These are phyloP conservation scores for Ladona fulva DNA, from an alignment of 1,140 invertebrate genomes.

Conservation along the genomic window DNA sequence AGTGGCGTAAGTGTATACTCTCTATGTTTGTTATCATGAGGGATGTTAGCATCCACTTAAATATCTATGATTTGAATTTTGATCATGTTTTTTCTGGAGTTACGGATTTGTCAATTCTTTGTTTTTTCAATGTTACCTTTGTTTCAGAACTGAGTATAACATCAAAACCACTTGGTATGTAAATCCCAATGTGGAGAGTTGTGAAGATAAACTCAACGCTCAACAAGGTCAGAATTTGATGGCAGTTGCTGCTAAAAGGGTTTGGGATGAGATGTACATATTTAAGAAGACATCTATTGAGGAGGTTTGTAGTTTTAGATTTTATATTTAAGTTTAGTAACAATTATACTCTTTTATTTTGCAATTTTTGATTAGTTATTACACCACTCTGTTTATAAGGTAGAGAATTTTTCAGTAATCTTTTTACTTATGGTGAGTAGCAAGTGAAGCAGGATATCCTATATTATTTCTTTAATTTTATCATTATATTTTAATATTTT, in stretches of 20 bases:
- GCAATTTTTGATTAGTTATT: no score
- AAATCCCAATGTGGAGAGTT: conserved; percentile 62
- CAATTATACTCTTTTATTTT: not conserved
- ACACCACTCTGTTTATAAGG: not conserved
- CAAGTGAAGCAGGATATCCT: no score
- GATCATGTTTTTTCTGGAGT: conserved; percentile 8
- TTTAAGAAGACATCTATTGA: conserved; percentile 93
- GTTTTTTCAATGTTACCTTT: conserved; percentile 3
- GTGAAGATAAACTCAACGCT: conserved; percentile 64
- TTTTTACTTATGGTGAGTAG: not conserved
- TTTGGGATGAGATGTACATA: conserved; percentile 95
- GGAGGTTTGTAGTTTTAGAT: conserved; percentile 40
- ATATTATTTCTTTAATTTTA: no score
- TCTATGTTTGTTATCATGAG: conserved; percentile 10
- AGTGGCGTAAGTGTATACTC: conserved; percentile 46
- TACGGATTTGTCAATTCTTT: not conserved
- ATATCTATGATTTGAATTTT: conserved; percentile 12
- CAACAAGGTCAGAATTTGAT: conserved; percentile 79
- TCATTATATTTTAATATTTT: no score
- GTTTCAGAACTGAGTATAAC: conserved; percentile 51
- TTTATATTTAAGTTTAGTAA: not conserved
- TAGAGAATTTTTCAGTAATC: not conserved
- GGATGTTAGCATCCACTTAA: no score
- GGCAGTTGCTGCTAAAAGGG: conserved; percentile 77
- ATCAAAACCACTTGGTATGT: conserved; percentile 84